Evolutionary conservation across 2,113 vertebrate genomes (phyloP).

Genomic region (Phyllopteryx taeniolatus): DNA sequence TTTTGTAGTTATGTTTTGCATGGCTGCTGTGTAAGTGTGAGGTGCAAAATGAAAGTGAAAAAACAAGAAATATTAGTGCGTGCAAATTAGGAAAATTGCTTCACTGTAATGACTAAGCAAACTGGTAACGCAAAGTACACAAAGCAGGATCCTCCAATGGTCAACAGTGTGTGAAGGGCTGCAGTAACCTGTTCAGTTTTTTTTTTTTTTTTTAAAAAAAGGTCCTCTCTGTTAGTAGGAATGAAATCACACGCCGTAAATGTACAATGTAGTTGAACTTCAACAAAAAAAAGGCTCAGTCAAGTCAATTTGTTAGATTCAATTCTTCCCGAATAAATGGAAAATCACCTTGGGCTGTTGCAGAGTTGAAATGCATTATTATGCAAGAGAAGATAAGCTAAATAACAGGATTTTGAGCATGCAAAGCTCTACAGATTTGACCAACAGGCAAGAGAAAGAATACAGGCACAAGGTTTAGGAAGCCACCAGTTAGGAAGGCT

Average conservation of each 20-base stretch:
- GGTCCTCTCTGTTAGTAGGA: conserved; percentile 66
- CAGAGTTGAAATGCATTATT: conserved; percentile 59
- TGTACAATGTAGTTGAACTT: conserved; percentile 25
- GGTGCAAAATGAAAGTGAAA: conserved; percentile 51
- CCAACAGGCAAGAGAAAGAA: conserved; percentile 71
- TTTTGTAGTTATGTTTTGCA: conserved; percentile 23
- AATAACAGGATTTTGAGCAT: conserved; percentile 68
- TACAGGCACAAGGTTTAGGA: conserved; percentile 70
- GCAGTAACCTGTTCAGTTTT: conserved; percentile 25
- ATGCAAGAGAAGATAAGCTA: conserved; percentile 64
- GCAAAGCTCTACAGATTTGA: conserved; percentile 76
- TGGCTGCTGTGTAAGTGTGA: conserved; percentile 40
- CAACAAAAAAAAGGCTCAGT: conserved; percentile 9
- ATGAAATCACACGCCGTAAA: conserved; percentile 43
- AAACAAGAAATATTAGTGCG: conserved; percentile 69
- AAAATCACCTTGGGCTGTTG: conserved; percentile 43
- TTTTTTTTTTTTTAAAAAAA: conserved; percentile 28
- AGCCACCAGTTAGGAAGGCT: conserved; percentile 73
- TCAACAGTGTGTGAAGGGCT: conserved; percentile 47
- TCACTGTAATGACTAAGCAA: conserved; percentile 20
- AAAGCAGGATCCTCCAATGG: conserved; percentile 30
- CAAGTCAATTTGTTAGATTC: conserved; percentile 38
- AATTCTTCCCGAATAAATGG: conserved; percentile 11
- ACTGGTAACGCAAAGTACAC: conserved; percentile 36
- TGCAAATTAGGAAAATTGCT: conserved; percentile 55